Evolutionary conservation across 2,888 invertebrate species (phyloP), one percentile per base, ranked within the genome.

Genomic region (Lysandra bellargus): DNA sequence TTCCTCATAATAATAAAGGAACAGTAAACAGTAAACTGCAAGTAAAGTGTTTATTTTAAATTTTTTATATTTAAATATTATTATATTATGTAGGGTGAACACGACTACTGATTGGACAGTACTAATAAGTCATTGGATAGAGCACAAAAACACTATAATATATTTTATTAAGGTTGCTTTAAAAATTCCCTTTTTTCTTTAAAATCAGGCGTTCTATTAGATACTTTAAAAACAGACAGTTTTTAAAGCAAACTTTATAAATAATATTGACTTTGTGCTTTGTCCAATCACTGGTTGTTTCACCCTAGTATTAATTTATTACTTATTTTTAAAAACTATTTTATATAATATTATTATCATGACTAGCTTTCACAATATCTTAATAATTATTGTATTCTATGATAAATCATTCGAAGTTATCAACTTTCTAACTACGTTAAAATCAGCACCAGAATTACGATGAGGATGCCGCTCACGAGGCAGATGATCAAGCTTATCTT

Each of bases 381-480:
- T 73, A 74, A 17, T 79, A 33, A 9, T 37, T 3, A 23, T 23
- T 2, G 33, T 69, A 69, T 69, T 33, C 33, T 69, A 69, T 33
- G 7, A 61, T 69, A 69, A 49, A 69, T 33, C 14, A 33, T 69
- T 33, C 30, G 4, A 69, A 69, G 33, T 69, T 14, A 33, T 64
- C 64, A 64, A 30, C 33, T 76, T 33, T 40, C 40, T 61, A 91
- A 40, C 40, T 61, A 91, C 84, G 92, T 92, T 81, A 85, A 80
- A 17, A 89, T 83, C 6, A 94, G 87, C 82, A 94, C 92, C 49
- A 93, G 84, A 80, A 94, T 83, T 82, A 94, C 91, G 60, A 93
- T 82, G 30, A 89, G 85, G 84, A 88, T 87, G 14, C 93, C 94
- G 40, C 85, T 86, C 81, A 85, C 86, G 78, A 94, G 80, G 83